Conservation (phyloP, 1,140 invertebrate genomes). For the Neomicropteryx cornuta region DNA sequence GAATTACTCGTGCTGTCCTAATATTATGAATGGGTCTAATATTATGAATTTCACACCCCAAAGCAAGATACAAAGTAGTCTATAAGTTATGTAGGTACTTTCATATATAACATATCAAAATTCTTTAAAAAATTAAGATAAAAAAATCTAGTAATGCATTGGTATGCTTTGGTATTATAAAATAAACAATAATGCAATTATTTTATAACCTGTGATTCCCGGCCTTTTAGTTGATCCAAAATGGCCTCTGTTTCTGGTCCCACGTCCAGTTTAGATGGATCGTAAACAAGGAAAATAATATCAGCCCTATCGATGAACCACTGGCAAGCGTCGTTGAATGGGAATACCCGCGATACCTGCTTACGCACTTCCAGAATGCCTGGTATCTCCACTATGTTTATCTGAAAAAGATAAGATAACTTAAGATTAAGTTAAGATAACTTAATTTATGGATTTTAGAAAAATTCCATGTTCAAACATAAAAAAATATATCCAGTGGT, state of each 20-base stretch:
- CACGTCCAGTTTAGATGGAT: slow-evolving; percentile 89
- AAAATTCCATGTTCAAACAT: neutral
- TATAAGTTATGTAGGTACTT: too few species aligned
- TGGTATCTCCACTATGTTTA: slow-evolving; percentile 93
- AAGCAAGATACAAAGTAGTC: neutral
- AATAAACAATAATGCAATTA: neutral
- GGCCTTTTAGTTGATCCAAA: slow-evolving; percentile 84
- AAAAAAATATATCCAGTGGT: neutral
- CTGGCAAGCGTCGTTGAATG: slow-evolving; percentile 91
- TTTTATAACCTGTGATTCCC: slow-evolving; percentile 67
- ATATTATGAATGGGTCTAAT: slow-evolving; percentile 1
- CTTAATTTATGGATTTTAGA: slow-evolving; percentile 17
- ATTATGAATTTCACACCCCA: neutral
- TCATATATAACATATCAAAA: too few species aligned
- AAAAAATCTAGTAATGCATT: slow-evolving; percentile 1
- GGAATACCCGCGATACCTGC: slow-evolving; percentile 84
- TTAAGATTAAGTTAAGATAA: slow-evolving; percentile 9
- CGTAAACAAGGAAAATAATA: slow-evolving; percentile 90
- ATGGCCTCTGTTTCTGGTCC: slow-evolving; percentile 90
- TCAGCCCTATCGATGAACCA: slow-evolving; percentile 94
- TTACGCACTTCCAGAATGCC: slow-evolving; percentile 90
- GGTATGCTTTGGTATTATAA: neutral
- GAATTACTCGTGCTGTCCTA: too few species aligned
- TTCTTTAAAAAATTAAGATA: too few species aligned
- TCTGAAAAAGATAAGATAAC: slow-evolving; percentile 43